Evolutionary conservation across 2,888 invertebrate genomes (phyloP).

Genomic region (Hemithea aestivaria): DNA sequence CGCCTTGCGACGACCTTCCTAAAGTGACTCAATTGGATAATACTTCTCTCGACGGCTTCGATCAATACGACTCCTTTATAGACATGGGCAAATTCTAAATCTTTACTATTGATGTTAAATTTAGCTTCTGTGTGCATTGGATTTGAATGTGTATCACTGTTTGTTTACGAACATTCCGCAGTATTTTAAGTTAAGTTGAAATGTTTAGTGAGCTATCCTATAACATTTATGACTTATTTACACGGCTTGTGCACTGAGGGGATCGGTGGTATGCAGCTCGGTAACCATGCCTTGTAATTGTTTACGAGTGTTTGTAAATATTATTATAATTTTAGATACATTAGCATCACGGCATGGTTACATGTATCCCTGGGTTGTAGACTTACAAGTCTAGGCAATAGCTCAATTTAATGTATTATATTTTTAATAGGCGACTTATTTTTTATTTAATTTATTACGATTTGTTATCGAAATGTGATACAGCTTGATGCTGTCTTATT

Average conservation of each 20-base stretch:
- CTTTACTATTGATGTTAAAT: constrained; percentile 28
- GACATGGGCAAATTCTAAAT: constrained; percentile 74
- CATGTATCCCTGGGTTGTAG: constrained; percentile 73
- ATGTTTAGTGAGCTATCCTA: constrained; percentile 51
- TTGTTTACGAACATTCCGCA: constrained; percentile 34
- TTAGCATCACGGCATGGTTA: constrained; percentile 61
- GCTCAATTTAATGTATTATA: constrained; percentile 56
- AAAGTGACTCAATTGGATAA: constrained; percentile 36
- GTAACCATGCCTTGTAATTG: constrained; percentile 63
- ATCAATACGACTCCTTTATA: constrained; percentile 75
- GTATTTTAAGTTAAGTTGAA: constrained; percentile 6
- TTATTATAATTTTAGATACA: constrained; percentile 40
- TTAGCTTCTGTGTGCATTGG: constrained; percentile 49
- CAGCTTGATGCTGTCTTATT: constrained; percentile 66
- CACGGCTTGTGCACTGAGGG: constrained; percentile 67
- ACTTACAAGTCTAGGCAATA: constrained; percentile 75
- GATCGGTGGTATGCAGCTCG: constrained; percentile 71
- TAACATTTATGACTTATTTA: constrained; percentile 53
- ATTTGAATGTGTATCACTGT: constrained; percentile 33
- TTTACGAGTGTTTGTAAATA: constrained; percentile 58
- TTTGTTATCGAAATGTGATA: constrained; percentile 62
- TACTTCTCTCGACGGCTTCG: constrained; percentile 53
- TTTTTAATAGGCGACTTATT: constrained; percentile 52
- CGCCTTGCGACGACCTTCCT: constrained; percentile 49
- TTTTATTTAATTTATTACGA: constrained; percentile 64